These are phyloP conservation scores for Charadrius vociferus DNA, from an alignment of 2,113 vertebrate species.

Conservation along the genomic window DNA sequence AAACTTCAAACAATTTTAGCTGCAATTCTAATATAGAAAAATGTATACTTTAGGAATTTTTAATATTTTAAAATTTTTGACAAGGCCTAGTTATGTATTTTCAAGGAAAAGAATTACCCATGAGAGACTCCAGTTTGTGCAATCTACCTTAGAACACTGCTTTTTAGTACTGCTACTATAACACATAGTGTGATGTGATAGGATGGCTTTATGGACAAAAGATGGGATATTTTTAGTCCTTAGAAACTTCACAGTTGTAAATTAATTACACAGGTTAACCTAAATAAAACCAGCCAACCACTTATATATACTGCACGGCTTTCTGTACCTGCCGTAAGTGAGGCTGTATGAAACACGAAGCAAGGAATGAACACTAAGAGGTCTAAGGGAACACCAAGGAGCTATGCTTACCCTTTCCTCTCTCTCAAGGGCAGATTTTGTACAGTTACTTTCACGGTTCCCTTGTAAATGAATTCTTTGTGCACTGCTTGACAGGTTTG, in stretches of 20 bases:
- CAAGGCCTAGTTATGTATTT: not conserved
- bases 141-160: not conserved
- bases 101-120: not conserved
- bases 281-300: not conserved
- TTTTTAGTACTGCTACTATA: not conserved
- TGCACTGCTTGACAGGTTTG: not conserved
- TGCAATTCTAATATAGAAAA: not conserved
- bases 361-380: not conserved
- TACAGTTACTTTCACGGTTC: not conserved
- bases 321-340: not conserved
- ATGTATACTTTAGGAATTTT: not conserved
- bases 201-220: not conserved
- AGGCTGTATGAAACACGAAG: not conserved
- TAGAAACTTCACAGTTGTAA: not conserved
- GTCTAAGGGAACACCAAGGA: not conserved
- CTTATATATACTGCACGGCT: accelerated
- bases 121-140: not conserved
- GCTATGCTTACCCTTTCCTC: not conserved
- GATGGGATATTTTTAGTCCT: not conserved
- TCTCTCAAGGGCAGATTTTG: not conserved
- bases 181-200: not conserved
- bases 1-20: not conserved
- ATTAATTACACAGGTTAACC: not conserved
- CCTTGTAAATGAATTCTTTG: not conserved
- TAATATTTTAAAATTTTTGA: not conserved